Conservation (phyloP, 2,797 vertebrate species). For the Oceanodroma leucorhoa region DNA sequence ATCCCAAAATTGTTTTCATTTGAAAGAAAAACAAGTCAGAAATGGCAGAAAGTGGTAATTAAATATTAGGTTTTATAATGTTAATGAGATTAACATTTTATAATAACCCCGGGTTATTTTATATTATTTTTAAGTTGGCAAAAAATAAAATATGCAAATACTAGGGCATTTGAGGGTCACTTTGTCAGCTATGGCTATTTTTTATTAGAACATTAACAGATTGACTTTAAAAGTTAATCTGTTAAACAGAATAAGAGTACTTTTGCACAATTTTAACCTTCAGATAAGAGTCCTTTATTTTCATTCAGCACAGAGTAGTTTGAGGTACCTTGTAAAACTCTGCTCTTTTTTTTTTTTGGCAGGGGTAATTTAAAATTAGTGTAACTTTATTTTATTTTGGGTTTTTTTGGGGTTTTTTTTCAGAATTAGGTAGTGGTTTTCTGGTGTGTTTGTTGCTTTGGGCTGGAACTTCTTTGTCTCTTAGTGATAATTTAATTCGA, state of each 20-base stretch:
- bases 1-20: conserved; percentile 5
- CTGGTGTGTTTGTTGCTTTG: background rate
- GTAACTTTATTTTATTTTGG: background rate
- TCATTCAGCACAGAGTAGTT: background rate
- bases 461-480: background rate
- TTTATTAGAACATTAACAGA: conserved; percentile 9
- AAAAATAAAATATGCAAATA: conserved; percentile 49
- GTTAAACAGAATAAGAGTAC: background rate
- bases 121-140: conserved; percentile 24
- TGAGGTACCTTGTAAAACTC: background rate
- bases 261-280: background rate
- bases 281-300: background rate
- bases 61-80: background rate
- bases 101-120: conserved; percentile 1
- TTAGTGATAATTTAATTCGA: background rate
- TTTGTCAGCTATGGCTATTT: background rate
- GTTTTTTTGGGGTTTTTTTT: background rate
- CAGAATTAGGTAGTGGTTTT: background rate
- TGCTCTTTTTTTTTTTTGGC: background rate
- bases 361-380: background rate
- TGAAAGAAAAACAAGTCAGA: conserved; percentile 44
- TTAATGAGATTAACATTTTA: conserved; percentile 42
- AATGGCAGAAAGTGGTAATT: conserved; percentile 17
- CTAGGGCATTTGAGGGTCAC: conserved; percentile 19
- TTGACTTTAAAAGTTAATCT: background rate